Percentiles rank a stretch among this genome's conserved stretches.
Evolutionary conservation across 1,140 invertebrate species (phyloP).

Genomic region (Rhagoletis zephyria): DNA sequence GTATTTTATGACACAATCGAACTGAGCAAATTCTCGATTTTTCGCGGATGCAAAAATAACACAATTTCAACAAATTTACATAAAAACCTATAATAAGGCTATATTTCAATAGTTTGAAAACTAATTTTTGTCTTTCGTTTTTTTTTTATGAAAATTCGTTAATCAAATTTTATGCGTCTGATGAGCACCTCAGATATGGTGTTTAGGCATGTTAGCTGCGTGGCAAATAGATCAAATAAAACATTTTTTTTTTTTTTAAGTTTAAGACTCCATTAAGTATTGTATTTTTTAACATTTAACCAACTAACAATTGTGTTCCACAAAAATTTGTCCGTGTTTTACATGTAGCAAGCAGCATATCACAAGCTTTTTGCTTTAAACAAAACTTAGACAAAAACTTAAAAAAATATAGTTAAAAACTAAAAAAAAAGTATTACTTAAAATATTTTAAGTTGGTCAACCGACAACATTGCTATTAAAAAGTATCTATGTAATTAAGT

Average conservation of each 20-base stretch:
- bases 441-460: neutral
- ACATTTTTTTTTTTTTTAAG: neutral
- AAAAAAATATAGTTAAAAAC: neutral
- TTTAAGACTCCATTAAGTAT: neutral
- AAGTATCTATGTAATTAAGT: neutral
- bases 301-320: neutral
- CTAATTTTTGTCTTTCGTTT: too few species aligned
- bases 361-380: conserved; percentile 3
- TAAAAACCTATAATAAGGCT: too few species aligned
- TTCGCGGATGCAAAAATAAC: too few species aligned
- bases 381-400: neutral
- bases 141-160: too few species aligned
- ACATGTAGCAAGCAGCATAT: conserved; percentile 15
- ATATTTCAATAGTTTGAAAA: too few species aligned
- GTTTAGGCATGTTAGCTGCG: neutral
- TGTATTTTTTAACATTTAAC: neutral
- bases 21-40: too few species aligned
- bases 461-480: too few species aligned
- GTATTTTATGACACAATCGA: too few species aligned
- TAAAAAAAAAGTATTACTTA: neutral
- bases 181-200: neutral
- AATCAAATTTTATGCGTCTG: neutral
- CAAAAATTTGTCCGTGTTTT: conserved; percentile 18
- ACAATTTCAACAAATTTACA: too few species aligned
- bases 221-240: neutral